Evolutionary conservation across 2,888 invertebrate species (phyloP), one percentile per base, ranked within the genome.

Genomic region (Stenodema calcarata): DNA sequence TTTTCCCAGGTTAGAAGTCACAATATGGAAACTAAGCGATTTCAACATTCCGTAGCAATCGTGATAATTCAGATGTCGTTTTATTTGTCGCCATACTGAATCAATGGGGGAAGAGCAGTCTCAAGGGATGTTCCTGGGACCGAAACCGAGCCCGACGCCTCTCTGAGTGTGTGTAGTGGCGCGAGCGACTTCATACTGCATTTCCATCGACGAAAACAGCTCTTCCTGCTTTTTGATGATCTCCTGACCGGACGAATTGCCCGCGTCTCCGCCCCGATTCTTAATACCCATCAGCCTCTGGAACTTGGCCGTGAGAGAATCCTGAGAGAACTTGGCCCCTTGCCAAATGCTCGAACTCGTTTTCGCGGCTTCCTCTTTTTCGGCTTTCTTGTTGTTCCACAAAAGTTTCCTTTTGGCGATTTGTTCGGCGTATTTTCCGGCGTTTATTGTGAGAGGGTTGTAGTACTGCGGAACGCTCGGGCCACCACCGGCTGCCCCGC

Each of bases 231-330:
- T 91, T 88, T 91, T 90, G 16, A 91, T 89, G 16, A 91, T 89
- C 23, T 91, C 91, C 28, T 89, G 89, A 2, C 90, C 89, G 87
- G 89, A 80, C 7, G 44, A n/a, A 23, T 27, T 27, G 11, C 11
- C 70, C 0, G 11, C 27, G 27, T 41, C 35, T 18, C 30, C 47
- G 11, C 79, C 73, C 2, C 9, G 44, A 14, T 85, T 82, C 91
- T 95, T 96, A 88, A 99, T 98, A 79, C 99, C 99, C 99, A 99
- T 99, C 76, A 99, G 93, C 88, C 99, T 93, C 92, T 98, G 96
- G 92, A 99, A 99, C 92, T 99, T 99, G 87, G 96, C 96, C 0
- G 97, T 96, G 90, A 97, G 96, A 28, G 95, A 93, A 92, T 98
- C 98, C 91, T 97, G 96, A 0, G 96, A 95, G 92, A 98, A 98